Evolutionary conservation across 2,888 invertebrate genomes (phyloP), one percentile per base, ranked within the genome.

Genomic region (Drosophila mulleri): DNA sequence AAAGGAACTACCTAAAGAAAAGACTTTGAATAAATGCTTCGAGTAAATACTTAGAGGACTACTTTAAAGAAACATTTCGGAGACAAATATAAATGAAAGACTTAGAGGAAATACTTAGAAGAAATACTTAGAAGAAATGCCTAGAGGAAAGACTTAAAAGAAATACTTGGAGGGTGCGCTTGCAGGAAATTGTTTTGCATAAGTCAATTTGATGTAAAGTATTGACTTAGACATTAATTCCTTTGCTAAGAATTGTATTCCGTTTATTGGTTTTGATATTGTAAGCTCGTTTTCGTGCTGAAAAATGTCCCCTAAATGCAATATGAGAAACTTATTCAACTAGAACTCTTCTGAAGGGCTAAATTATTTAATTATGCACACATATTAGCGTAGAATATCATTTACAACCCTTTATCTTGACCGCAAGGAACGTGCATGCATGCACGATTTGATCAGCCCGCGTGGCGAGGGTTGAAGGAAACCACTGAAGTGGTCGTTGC

Each of bases 401-500:
- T 42, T 35, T 52, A 37, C 76, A 75, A 75, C 74, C 74, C 74
- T 23, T 70, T 39, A 47, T 59, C 14, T 41, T 41, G 47, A 53
- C 58, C 58, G 14, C 58, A 52, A 23, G 14, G 32, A 41, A 41
- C 58, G 41, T 41, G 41, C 47, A 32, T 23, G 41, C 35, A 29
- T 29, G 45, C 53, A 63, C 35, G 52, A 47, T 41, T 63, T 42
- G 41, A 70, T 54, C 42, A 29, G 26, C 35, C 2, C 32, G 29
- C 11, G 58, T 18, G 12, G 41, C 53, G 52, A 35, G 57, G 56
- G 66, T 59, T 66, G 54, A 45, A 52, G 63, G 79, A 85, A 85
- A 88, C 86, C 88, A 77, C 73, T 75, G 83, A 86, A 84, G 83
- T 84, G 74, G 72, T 35, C 23, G 18, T 52, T 54, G 56, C 65